Percentiles rank a stretch among this genome's conserved stretches.
These are phyloP conservation scores for Leucoma salicis DNA, from an alignment of 2,888 invertebrate species.

Conservation along the genomic window DNA sequence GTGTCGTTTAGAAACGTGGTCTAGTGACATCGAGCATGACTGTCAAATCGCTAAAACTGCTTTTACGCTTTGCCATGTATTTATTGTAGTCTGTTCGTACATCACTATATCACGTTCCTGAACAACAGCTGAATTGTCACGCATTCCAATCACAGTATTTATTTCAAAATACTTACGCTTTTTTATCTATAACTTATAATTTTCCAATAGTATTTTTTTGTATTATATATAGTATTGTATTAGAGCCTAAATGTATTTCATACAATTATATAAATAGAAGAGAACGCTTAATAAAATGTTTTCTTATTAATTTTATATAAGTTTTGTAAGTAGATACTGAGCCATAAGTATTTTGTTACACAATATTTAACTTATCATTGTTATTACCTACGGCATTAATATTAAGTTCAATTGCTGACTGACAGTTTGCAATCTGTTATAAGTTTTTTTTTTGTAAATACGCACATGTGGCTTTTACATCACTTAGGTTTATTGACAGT, in stretches of 20 bases:
- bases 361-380: constrained; percentile 30
- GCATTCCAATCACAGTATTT: constrained; percentile 78
- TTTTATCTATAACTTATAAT: constrained; percentile 36
- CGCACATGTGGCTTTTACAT: constrained; percentile 52
- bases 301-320: constrained; percentile 7
- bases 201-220: constrained; percentile 38
- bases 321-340: constrained; percentile 22
- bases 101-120: constrained; percentile 5
- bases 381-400: constrained; percentile 16
- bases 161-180: constrained; percentile 50
- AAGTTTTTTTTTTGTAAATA: constrained; percentile 30
- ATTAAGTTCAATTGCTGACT: constrained; percentile 23
- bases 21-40: neutral
- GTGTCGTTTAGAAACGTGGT: constrained; percentile 27
- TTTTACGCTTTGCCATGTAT: constrained; percentile 15
- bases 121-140: constrained; percentile 44
- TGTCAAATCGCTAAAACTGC: constrained; percentile 9
- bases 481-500: constrained; percentile 27
- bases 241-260: constrained; percentile 37
- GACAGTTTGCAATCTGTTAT: constrained; percentile 23
- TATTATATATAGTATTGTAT: constrained; percentile 23
- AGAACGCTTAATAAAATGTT: constrained; percentile 10
- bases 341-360: constrained; percentile 24
- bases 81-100: too few species aligned
- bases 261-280: constrained; percentile 14